These are phyloP conservation scores for Pollicipes pollicipes DNA, from an alignment of 1,140 invertebrate species.

Conservation along the genomic window DNA sequence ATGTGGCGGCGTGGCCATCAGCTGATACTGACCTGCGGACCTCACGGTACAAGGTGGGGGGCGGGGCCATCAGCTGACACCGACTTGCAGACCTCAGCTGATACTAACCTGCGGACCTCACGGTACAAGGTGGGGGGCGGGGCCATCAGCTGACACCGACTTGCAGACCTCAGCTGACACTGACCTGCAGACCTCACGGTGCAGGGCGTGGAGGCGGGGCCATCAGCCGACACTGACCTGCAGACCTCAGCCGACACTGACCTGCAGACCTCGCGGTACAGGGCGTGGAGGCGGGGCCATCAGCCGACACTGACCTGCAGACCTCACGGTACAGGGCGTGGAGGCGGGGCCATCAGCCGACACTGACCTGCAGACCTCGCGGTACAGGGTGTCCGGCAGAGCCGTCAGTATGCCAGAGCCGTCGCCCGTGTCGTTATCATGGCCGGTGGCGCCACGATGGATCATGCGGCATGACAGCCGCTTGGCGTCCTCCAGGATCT, in stretches of 20 bases:
- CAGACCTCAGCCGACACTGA: constrained; percentile 13
- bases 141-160: constrained; percentile 21
- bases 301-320: constrained; percentile 39
- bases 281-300: no score
- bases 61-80: no score
- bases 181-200: no score
- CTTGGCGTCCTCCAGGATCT: constrained; percentile 89
- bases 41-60: no score
- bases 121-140: constrained; percentile 23
- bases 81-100: no score
- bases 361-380: constrained; percentile 50
- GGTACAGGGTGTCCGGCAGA: constrained; percentile 87
- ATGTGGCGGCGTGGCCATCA: no score
- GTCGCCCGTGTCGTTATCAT: constrained; percentile 97
- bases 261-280: not conserved
- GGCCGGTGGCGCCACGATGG: constrained; percentile 92
- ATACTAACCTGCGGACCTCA: not conserved
- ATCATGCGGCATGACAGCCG: constrained; percentile 89
- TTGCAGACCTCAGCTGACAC: constrained; percentile 13
- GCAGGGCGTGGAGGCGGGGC: constrained; percentile 25
- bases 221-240: constrained; percentile 16
- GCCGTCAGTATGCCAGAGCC: constrained; percentile 90
- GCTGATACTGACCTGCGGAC: no score
- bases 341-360: no score
- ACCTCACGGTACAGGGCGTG: constrained; percentile 72